Conservation (phyloP, 2,888 invertebrate species). For the Pogonocherus hispidulus region DNA sequence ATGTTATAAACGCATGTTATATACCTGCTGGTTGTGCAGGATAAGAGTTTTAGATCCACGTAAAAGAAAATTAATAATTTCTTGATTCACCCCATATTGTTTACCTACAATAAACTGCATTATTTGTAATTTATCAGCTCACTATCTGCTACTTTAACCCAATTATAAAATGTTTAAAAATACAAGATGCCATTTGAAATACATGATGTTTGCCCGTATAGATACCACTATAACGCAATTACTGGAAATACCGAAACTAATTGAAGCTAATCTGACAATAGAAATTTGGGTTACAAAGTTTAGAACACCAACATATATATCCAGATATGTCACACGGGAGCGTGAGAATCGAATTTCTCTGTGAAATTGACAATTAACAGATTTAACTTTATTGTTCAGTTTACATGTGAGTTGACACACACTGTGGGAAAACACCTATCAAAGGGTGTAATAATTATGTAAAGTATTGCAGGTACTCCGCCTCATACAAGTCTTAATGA, state of each 20-base stretch:
- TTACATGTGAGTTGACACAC: slow-evolving; percentile 10
- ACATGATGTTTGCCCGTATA: slow-evolving; percentile 5
- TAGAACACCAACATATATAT: slow-evolving; percentile 15
- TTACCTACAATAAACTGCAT: too few species aligned
- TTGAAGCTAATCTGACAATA: slow-evolving; percentile 11
- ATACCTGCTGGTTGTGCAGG: too few species aligned
- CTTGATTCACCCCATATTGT: too few species aligned
- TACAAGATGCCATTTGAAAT: too few species aligned
- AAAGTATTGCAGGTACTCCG: too few species aligned
- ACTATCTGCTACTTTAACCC: not conserved
- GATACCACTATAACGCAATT: not conserved
- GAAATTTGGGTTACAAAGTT: slow-evolving; percentile 22
- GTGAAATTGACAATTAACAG: slow-evolving; percentile 29
- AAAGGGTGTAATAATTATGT: slow-evolving; percentile 15
- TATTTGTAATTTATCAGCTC: too few species aligned
- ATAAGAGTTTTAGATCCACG: too few species aligned
- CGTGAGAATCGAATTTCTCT: slow-evolving; percentile 26
- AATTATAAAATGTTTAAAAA: not conserved
- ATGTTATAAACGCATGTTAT: too few species aligned
- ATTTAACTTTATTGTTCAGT: slow-evolving; percentile 3
- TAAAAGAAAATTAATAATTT: too few species aligned
- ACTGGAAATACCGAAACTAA: slow-evolving; percentile 15
- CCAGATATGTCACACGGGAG: slow-evolving; percentile 12
- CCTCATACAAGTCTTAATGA: too few species aligned
- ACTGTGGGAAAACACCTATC: slow-evolving; percentile 16